phyloP scores from a whole-genome alignment of 2,888 invertebrate genomes.

The Venusia cambrica region DNA sequence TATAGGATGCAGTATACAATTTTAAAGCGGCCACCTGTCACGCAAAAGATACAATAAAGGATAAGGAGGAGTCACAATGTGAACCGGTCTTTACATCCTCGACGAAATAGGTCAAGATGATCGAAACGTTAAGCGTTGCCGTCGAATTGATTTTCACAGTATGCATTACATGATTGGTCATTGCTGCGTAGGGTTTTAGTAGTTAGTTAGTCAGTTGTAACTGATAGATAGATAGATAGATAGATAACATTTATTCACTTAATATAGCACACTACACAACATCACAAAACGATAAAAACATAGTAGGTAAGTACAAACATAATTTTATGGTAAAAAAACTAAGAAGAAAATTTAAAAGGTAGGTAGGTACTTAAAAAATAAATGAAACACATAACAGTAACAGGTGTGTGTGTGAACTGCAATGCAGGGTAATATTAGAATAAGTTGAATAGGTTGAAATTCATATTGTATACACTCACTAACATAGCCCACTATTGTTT shows the following conservation, averaged over 20 bases:
- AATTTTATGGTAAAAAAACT: too few species aligned
- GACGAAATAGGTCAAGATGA: constrained; percentile 18
- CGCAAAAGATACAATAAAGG: constrained; percentile 40
- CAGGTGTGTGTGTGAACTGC: too few species aligned
- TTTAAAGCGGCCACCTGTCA: constrained; percentile 49
- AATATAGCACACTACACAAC: too few species aligned
- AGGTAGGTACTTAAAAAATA: too few species aligned
- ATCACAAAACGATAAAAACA: too few species aligned
- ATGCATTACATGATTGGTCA: constrained; percentile 3
- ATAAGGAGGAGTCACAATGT: constrained; percentile 22
- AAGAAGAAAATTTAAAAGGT: too few species aligned
- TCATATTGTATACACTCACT: too few species aligned
- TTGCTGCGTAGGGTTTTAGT: constrained; percentile 3
- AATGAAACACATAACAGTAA: too few species aligned
- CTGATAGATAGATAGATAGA: constrained; percentile 1
- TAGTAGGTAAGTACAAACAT: too few species aligned
- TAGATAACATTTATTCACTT: background rate
- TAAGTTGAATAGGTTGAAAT: too few species aligned
- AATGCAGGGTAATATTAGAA: too few species aligned
- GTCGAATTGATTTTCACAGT: constrained; percentile 6
- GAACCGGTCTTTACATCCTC: constrained; percentile 19
- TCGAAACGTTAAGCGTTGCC: constrained; percentile 4
- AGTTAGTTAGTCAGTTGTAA: constrained; percentile 2
- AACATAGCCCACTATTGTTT: too few species aligned
- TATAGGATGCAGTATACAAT: constrained; percentile 55